Percentiles rank a stretch among this genome's conserved stretches.
phyloP scores from a whole-genome alignment of 2,888 invertebrate species.

The Prionchulus punctatus region DNA sequence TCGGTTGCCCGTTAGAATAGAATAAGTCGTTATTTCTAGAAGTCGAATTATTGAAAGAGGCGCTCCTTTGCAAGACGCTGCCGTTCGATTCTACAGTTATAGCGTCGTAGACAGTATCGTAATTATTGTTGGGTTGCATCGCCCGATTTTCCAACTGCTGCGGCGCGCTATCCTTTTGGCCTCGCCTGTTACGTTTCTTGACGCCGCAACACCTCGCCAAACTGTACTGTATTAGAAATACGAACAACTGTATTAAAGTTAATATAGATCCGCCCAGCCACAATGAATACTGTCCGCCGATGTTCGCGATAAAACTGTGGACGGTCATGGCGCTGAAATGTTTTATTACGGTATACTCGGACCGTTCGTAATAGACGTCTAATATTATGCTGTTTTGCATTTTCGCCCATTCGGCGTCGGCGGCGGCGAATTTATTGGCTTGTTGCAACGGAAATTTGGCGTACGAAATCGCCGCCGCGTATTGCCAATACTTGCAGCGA shows the following conservation, averaged over 20 bases:
- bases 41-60: too few relatives aligned
- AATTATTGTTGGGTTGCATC: too few relatives aligned
- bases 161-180: too few relatives aligned
- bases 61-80: too few relatives aligned
- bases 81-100: too few relatives aligned
- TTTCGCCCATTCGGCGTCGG: constrained; percentile 7
- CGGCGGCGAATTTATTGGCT: background rate
- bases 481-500: constrained; percentile 24
- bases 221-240: background rate
- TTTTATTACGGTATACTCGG: constrained; percentile 24
- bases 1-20: too few relatives aligned
- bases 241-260: background rate
- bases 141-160: too few relatives aligned
- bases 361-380: constrained; percentile 15
- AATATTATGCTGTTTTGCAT: constrained; percentile 18
- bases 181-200: too few relatives aligned
- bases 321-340: constrained; percentile 23
- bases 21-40: too few relatives aligned
- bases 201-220: too few relatives aligned
- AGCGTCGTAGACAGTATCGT: too few relatives aligned
- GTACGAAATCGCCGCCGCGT: constrained; percentile 21
- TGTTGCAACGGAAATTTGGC: constrained; percentile 17
- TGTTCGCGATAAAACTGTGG: constrained; percentile 6
- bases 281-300: constrained; percentile 5
- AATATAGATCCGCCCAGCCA: constrained; percentile 3